Evolutionary conservation across 2,113 vertebrate genomes (phyloP).

Genomic region (Bothrops jararaca): DNA sequence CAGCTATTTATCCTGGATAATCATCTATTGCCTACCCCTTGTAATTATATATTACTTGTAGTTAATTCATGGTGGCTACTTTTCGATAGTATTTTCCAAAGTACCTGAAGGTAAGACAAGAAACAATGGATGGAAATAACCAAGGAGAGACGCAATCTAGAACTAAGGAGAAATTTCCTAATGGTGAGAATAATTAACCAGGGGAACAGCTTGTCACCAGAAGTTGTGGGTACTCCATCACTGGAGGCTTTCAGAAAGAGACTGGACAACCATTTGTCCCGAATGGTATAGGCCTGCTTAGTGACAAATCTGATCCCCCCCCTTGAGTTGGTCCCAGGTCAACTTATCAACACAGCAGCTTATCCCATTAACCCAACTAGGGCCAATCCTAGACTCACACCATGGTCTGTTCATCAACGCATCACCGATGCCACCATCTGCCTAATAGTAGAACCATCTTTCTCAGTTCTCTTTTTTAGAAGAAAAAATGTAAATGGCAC

Average conservation of each 20-base stretch:
- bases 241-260: neutral
- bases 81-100: neutral
- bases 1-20: slow-evolving; percentile 45
- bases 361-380: neutral
- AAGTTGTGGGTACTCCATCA: neutral
- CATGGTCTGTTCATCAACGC: neutral
- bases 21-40: neutral
- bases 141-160: neutral
- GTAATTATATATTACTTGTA: neutral
- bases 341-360: neutral
- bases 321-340: neutral
- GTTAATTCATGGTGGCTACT: neutral
- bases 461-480: neutral
- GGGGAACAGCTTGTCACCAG: neutral
- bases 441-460: neutral
- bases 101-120: neutral
- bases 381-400: neutral
- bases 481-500: neutral
- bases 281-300: neutral
- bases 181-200: neutral
- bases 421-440: neutral
- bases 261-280: neutral
- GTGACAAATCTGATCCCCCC: neutral
- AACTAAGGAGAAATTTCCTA: neutral
- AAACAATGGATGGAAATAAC: neutral